Evolutionary conservation across 2,113 vertebrate species (phyloP).

Genomic region (Mungos mungo): DNA sequence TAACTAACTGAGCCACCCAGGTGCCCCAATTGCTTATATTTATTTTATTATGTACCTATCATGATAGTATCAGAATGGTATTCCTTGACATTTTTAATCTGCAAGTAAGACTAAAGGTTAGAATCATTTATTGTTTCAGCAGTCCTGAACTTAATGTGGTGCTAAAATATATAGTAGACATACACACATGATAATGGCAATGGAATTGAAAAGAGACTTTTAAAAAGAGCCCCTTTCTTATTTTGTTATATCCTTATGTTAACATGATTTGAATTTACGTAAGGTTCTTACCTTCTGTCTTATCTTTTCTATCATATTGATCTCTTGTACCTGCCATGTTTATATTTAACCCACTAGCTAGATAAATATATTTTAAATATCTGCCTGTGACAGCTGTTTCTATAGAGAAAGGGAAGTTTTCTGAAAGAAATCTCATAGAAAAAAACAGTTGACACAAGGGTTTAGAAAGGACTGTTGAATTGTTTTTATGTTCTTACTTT

Average conservation of each 20-base stretch:
- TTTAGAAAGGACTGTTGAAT: background rate
- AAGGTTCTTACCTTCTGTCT: background rate
- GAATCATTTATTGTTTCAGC: conserved; percentile 32
- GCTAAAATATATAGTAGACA: background rate
- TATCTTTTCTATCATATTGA: background rate
- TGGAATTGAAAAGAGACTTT: background rate
- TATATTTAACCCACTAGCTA: background rate
- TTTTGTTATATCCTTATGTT: background rate
- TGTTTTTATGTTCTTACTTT: background rate
- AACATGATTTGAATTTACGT: background rate
- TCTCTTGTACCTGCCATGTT: conserved; percentile 2
- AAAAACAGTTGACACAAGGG: background rate
- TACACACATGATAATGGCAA: background rate
- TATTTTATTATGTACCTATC: conserved; percentile 10
- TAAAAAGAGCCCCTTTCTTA: background rate
- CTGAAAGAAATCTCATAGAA: background rate
- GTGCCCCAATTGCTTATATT: background rate
- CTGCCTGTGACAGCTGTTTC: background rate
- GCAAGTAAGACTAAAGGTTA: conserved; percentile 14
- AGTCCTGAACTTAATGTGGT: background rate
- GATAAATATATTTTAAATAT: conserved; percentile 30
- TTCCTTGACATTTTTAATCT: conserved; percentile 12
- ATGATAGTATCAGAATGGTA: background rate
- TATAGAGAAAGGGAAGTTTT: background rate
- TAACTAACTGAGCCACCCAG: background rate